Evolutionary conservation across 2,888 invertebrate genomes (phyloP), one percentile per base, ranked within the genome.

Genomic region (Cosmorhoe ocellata): DNA sequence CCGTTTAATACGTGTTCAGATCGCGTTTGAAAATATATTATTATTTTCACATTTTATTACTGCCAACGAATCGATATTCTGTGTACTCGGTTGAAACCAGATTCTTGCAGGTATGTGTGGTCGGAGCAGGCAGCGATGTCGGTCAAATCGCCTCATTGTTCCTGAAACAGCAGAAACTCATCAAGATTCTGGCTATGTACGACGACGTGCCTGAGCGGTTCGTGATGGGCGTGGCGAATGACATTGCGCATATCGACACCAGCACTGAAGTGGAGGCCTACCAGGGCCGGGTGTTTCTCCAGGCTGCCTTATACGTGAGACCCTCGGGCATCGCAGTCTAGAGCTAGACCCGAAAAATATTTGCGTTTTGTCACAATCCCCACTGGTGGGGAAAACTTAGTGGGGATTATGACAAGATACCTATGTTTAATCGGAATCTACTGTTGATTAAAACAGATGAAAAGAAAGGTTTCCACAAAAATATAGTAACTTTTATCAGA

Each of bases 241-340:
- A 90, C 43, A 39, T 90, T 2, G 85, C 87, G 0, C 85, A 88
- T 44, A 84, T 90, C 3, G 88, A 90, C 63, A 87, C 88, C 37
- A 84, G 78, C 59, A 69, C 84, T 0, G 73, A 71, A 9, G 71
- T 88, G 1, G 76, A 81, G 49, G 89, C 81, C 0, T 89, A 73
- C 57, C 87, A 88, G 61, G 89, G 89, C 8, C 71, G 81, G 30
- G 64, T 68, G 51, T 84, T 66, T 49, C 63, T 88, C 10, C 77
- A 71, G 44, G 49, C 70, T 3, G 85, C 87, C 12, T 59, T 86
- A 5, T 14, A 71, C 56, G 85, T 86, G 68, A 69, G 73, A 40
- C 48, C 27, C 5, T n/a, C n/a, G n/a, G n/a, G n/a, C n/a, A n/a
- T n/a, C n/a, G n/a, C n/a, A n/a, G n/a, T 30, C 12, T 31, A 9